These are phyloP conservation scores for Steromphala cineraria DNA, from an alignment of 2,888 invertebrate genomes.

Conservation along the genomic window DNA sequence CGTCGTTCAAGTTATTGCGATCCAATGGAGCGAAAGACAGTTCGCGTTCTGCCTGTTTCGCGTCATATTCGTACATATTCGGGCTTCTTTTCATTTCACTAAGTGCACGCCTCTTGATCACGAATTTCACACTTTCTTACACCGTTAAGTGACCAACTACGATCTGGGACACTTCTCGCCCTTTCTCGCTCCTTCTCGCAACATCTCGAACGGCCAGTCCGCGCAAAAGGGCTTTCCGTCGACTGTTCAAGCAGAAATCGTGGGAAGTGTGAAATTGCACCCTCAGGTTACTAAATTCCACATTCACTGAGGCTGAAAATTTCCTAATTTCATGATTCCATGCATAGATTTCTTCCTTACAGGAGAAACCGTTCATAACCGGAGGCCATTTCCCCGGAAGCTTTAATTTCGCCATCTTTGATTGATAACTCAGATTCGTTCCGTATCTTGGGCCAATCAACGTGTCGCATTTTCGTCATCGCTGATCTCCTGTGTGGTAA, in stretches of 20 bases:
- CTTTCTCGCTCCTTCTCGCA: background rate
- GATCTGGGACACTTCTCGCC: slow-evolving; percentile 20
- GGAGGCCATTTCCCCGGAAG: slow-evolving; percentile 13
- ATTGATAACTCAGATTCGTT: slow-evolving; percentile 20
- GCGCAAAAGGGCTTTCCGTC: slow-evolving; percentile 13
- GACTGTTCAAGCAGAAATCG: slow-evolving; percentile 19
- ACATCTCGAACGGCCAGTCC: background rate
- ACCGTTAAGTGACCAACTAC: slow-evolving; percentile 15
- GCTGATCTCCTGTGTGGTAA: background rate
- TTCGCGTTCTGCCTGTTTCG: background rate
- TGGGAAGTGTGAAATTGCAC: slow-evolving; percentile 29
- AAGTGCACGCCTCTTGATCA: slow-evolving; percentile 22
- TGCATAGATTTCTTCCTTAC: slow-evolving; percentile 9
- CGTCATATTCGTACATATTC: background rate
- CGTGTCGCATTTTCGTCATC: slow-evolving; percentile 7
- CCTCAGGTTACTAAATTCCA: slow-evolving; percentile 24
- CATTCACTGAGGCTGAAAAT: slow-evolving; percentile 24
- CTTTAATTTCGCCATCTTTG: slow-evolving; percentile 22
- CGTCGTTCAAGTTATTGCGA: slow-evolving; percentile 13
- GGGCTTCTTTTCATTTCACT: slow-evolving; percentile 18
- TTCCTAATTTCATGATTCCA: slow-evolving; percentile 29
- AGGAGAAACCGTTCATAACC: background rate
- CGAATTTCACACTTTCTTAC: slow-evolving; percentile 26
- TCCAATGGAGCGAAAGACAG: background rate
- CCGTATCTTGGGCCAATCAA: background rate